Conservation (phyloP, 92 coral and sea anemone species). For the Palythoa caribaeorum region DNA sequence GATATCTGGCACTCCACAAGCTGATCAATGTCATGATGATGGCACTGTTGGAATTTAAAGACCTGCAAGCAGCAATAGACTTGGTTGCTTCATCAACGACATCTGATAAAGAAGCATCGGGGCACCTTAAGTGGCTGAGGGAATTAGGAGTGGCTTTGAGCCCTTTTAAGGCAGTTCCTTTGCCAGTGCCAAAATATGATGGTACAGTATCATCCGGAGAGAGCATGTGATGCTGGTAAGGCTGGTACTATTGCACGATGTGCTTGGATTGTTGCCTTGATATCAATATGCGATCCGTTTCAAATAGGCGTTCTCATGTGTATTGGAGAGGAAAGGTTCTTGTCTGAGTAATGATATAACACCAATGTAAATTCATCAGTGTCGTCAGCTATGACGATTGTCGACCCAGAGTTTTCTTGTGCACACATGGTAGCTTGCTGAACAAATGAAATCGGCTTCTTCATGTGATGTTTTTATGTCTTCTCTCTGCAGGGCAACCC, state of each 20-base stretch:
- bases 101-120: not conserved
- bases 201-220: not conserved
- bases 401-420: no score
- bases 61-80: not conserved
- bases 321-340: no score
- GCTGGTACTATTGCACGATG: not conserved
- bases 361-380: no score
- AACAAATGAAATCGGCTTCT: slow-evolving; percentile 57
- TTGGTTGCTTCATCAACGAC: not conserved
- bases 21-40: not conserved
- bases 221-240: not conserved
- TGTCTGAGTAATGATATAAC: no score
- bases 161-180: not conserved
- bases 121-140: not conserved
- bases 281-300: not conserved
- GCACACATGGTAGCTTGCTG: slow-evolving; percentile 41
- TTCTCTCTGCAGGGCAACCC: no score
- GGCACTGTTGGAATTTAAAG: not conserved
- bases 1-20: not conserved
- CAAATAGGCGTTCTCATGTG: not conserved
- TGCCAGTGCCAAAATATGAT: not conserved
- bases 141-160: not conserved
- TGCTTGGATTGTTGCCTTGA: not conserved
- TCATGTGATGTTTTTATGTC: not conserved
- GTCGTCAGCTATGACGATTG: no score